Conservation (phyloP, 2,113 vertebrate species). For the Corydoras sp. region DNA sequence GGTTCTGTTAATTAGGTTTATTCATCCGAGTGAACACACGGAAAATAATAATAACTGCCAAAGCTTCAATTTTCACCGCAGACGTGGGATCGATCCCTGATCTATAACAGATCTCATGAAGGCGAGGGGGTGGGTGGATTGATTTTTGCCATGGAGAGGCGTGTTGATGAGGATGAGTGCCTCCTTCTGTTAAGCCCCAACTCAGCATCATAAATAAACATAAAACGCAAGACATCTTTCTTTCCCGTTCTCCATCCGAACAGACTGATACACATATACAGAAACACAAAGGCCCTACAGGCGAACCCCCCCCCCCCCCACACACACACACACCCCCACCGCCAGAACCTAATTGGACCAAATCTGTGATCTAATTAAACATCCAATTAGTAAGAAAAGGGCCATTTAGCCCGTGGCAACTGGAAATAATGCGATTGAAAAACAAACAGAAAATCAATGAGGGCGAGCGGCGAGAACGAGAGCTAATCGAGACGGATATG, state of each 20-base stretch:
- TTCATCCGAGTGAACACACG: too few relatives aligned
- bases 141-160: conserved; percentile 8
- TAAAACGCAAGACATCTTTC: conserved; percentile 14
- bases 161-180: neutral
- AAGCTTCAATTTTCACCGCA: conserved; percentile 4
- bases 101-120: conserved; percentile 13
- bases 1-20: too few relatives aligned
- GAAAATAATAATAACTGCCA: conserved; percentile 14
- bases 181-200: neutral
- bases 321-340: conserved; percentile 48
- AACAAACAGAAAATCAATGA: conserved; percentile 76
- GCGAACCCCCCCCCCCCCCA: conserved; percentile 48
- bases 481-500: conserved; percentile 49
- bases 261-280: conserved; percentile 15
- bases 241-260: conserved; percentile 9
- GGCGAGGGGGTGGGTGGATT: conserved; percentile 12
- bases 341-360: conserved; percentile 72
- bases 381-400: conserved; percentile 75
- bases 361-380: conserved; percentile 80
- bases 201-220: conserved; percentile 31
- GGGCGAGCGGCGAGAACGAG: conserved; percentile 41
- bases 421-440: conserved; percentile 72
- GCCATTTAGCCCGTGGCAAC: conserved; percentile 67
- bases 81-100: conserved; percentile 13
- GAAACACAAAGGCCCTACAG: conserved; percentile 10